Conservation (phyloP, 1,140 invertebrate species). For the Drosophila neocordata region DNA sequence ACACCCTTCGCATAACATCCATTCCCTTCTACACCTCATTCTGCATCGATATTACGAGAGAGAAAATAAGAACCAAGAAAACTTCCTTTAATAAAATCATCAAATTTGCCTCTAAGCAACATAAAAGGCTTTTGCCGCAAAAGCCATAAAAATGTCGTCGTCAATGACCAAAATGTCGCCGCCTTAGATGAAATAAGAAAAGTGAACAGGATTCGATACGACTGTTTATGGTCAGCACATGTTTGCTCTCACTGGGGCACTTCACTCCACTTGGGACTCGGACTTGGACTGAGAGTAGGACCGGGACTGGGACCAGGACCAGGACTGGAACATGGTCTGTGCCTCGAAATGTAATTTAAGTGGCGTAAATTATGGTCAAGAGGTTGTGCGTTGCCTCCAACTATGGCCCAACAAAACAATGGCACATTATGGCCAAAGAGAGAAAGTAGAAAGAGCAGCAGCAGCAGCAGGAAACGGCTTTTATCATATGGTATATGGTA, state of each 20-base stretch:
- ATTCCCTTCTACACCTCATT: neutral
- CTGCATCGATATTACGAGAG: conserved; percentile 45
- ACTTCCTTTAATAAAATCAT: conserved; percentile 75
- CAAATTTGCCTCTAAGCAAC: conserved; percentile 69
- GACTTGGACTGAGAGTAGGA: neutral
- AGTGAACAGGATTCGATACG: conserved; percentile 32
- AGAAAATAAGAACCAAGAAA: conserved; percentile 34
- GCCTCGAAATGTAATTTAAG: conserved; percentile 65
- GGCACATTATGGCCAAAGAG: conserved; percentile 17
- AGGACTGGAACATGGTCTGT: neutral
- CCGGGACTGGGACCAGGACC: neutral
- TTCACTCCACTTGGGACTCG: conserved; percentile 31
- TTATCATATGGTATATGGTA: conserved; percentile 44
- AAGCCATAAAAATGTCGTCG: conserved; percentile 67
- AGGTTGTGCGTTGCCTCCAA: conserved; percentile 37
- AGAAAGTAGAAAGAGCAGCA: too few relatives aligned
- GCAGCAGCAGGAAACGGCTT: conserved; percentile 9
- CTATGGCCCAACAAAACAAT: conserved; percentile 28
- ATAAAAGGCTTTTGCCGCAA: conserved; percentile 65
- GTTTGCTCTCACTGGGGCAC: conserved; percentile 25
- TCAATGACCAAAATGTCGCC: conserved; percentile 40
- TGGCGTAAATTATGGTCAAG: conserved; percentile 78
- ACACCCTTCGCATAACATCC: neutral
- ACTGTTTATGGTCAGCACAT: conserved; percentile 64
- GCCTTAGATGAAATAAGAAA: conserved; percentile 11